Evolutionary conservation across 1,140 invertebrate genomes (phyloP), one percentile per base, ranked within the genome.

Genomic region (Zaprionus nigranus): DNA sequence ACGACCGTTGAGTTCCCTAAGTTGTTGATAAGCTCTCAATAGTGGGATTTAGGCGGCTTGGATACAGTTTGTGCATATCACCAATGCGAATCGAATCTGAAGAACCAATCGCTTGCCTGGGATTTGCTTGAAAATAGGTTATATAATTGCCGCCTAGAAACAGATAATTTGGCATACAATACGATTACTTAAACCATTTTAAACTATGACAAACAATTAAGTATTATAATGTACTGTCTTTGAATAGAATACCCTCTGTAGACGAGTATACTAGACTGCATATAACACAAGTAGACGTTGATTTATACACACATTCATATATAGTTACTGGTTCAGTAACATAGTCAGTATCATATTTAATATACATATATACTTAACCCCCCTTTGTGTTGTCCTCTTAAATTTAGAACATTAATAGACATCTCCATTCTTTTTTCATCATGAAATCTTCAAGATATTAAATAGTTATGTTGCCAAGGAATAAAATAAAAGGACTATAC

Each of bases 1-100:
- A 34, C 43, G 20, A 7, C 6, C 6, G 58, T 59, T 53, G 43
- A 51, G 56, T 30, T 59, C 20, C 24, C 49, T 49, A 54, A 71
- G 26, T 53, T 59, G 54, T 2, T 60, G 73, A 75, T 75, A 71
- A 75, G 54, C 60, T 28, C 20, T 54, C 36, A 30, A 60, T 43
- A 60, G 63, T 43, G 12, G 49, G 12, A 28, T 22, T 68, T 62
- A 34, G 51, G 40, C n/a, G 22, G 20, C 49, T 68, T 46, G 57
- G 36, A 56, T 68, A 61, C 34, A 43, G 51, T 34, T 54, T 24
- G n/a, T n/a, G n/a, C n/a, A n/a, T n/a, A n/a, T n/a, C n/a, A n/a
- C n/a, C n/a, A n/a, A n/a, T n/a, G 24, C 13, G 34, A 46, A 51
- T 20, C 46, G 20, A 51, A 51, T 24, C 46, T 51, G 20, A 51